These are phyloP conservation scores for Sepiola atlantica DNA, from an alignment of 2,888 invertebrate species.

Conservation along the genomic window DNA sequence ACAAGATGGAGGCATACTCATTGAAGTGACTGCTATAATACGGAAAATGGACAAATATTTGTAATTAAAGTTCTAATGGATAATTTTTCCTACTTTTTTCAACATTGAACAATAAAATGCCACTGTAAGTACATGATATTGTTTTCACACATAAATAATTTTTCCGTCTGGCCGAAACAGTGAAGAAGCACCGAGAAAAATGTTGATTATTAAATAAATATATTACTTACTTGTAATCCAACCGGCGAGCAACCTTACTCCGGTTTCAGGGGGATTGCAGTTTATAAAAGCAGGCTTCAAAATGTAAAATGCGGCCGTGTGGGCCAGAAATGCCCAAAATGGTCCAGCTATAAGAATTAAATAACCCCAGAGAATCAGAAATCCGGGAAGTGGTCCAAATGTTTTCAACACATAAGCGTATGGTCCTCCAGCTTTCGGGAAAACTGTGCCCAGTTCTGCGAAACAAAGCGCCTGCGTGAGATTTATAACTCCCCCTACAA, in stretches of 20 bases:
- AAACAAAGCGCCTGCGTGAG: slow-evolving; percentile 80
- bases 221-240: slow-evolving; percentile 65
- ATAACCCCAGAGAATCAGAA: slow-evolving; percentile 79
- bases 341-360: slow-evolving; percentile 71
- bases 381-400: slow-evolving; percentile 76
- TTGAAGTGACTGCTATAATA: no score
- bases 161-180: no score
- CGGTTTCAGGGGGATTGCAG: slow-evolving; percentile 61
- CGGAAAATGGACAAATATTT: no score
- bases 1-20: no score
- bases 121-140: no score
- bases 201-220: neutral
- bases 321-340: slow-evolving; percentile 76
- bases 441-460: slow-evolving; percentile 86
- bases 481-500: slow-evolving; percentile 89
- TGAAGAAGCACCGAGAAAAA: no score
- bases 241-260: slow-evolving; percentile 63
- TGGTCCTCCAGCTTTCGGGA: slow-evolving; percentile 87
- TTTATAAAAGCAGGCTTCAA: slow-evolving; percentile 65
- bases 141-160: no score
- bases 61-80: no score
- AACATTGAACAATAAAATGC: no score
- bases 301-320: slow-evolving; percentile 70
- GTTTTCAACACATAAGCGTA: slow-evolving; percentile 80
- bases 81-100: no score